Evolutionary conservation across 2,113 vertebrate species (phyloP).

Genomic region (Haemorhous mexicanus): DNA sequence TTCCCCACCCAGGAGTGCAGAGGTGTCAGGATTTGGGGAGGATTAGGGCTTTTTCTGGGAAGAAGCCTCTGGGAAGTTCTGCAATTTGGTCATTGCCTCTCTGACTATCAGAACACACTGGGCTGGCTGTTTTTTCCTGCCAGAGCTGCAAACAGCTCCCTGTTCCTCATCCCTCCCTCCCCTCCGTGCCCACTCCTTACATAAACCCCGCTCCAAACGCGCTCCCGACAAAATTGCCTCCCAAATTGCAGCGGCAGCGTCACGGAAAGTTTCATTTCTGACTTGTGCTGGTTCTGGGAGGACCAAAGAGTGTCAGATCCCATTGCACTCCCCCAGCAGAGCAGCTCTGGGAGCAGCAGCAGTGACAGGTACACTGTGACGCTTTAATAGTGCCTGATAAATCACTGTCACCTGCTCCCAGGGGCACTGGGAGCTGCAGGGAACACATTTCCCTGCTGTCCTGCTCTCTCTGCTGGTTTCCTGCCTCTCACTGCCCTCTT

Average conservation of each 20-base stretch:
- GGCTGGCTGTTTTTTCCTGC: background rate
- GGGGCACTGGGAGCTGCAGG: background rate
- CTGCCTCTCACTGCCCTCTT: background rate
- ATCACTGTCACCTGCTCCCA: background rate
- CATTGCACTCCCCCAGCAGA: background rate
- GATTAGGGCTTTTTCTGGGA: background rate
- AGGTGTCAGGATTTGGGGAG: background rate
- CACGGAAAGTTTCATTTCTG: background rate
- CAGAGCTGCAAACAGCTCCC: background rate
- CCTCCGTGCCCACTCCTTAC: background rate
- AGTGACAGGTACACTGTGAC: background rate
- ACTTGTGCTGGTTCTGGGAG: background rate
- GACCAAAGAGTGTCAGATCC: background rate
- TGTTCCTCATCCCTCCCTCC: background rate
- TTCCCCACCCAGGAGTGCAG: background rate
- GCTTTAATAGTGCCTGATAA: background rate
- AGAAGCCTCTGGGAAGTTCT: rapidly evolving
- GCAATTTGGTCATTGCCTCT: background rate
- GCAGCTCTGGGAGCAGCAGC: background rate
- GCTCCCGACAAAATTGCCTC: background rate
- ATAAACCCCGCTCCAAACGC: background rate
- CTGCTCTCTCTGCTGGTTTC: background rate
- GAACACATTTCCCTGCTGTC: background rate
- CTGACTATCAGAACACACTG: background rate
- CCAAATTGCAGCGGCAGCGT: background rate